Conservation (phyloP, 2,113 vertebrate genomes). For the Zosterops lateralis region DNA sequence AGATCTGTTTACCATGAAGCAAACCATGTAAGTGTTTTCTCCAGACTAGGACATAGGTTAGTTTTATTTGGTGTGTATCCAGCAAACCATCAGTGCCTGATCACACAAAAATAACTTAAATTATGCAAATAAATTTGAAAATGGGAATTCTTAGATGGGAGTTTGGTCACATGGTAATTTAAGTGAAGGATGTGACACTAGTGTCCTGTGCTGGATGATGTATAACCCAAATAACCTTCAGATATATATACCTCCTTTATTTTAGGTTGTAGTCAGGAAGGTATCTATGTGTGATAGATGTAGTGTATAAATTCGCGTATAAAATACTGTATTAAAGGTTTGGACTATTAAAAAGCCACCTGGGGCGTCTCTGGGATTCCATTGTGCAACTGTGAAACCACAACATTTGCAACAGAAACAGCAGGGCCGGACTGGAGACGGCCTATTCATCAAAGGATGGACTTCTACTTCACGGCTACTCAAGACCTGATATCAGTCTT, state of each 20-base stretch:
- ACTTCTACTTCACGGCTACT: too few species aligned
- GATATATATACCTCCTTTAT: not conserved
- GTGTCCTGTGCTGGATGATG: not conserved
- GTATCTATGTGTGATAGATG: not conserved
- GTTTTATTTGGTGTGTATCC: not conserved
- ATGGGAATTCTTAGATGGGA: not conserved
- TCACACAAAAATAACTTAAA: not conserved
- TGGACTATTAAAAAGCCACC: too few species aligned
- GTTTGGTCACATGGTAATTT: not conserved
- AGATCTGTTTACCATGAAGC: not conserved
- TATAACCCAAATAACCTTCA: not conserved
- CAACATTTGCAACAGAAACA: too few species aligned
- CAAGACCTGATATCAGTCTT: too few species aligned
- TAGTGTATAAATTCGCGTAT: too few species aligned
- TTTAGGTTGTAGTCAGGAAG: not conserved
- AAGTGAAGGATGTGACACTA: not conserved
- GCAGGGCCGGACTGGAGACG: too few species aligned
- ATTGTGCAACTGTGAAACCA: too few species aligned
- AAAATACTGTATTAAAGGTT: too few species aligned
- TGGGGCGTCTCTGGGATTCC: too few species aligned
- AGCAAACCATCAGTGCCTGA: not conserved
- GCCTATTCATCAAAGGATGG: too few species aligned
- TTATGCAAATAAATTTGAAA: conserved; percentile 12
- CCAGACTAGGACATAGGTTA: not conserved
- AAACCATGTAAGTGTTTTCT: not conserved